These are phyloP conservation scores for Drosophila lowei DNA, from an alignment of 1,140 invertebrate genomes.

Conservation along the genomic window DNA sequence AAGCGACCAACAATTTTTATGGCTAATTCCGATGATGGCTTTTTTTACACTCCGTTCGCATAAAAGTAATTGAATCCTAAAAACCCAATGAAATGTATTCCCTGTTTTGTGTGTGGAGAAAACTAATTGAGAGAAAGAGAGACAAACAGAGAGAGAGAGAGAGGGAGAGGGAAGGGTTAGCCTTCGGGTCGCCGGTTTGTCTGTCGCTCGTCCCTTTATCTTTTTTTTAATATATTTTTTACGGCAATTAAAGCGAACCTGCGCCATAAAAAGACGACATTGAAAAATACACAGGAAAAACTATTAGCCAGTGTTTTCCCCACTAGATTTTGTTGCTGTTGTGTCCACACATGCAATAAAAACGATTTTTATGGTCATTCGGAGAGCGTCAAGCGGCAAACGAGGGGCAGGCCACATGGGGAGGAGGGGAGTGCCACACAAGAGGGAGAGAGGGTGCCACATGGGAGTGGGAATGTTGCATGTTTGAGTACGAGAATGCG, in stretches of 20 bases:
- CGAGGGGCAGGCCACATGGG: constrained; percentile 37
- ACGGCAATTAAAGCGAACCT: constrained; percentile 67
- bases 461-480: not conserved
- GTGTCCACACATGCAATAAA: constrained; percentile 59
- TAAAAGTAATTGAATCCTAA: constrained; percentile 63
- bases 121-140: constrained; percentile 47
- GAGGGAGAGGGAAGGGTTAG: constrained; percentile 16
- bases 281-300: constrained; percentile 39
- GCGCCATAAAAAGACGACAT: constrained; percentile 56
- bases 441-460: not conserved
- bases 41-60: constrained; percentile 39
- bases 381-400: constrained; percentile 60
- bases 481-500: constrained; percentile 22
- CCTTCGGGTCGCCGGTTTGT: constrained; percentile 27
- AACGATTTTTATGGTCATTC: constrained; percentile 73
- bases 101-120: constrained; percentile 36
- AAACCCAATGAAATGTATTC: constrained; percentile 37
- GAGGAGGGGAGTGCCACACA: constrained; percentile 5
- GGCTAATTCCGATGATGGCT: constrained; percentile 54
- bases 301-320: constrained; percentile 50
- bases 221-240: constrained; percentile 23
- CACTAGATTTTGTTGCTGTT: constrained; percentile 18
- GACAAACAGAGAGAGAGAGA: not conserved
- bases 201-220: constrained; percentile 7
- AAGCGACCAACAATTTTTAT: constrained; percentile 66